Percentiles rank a stretch among this genome's conserved stretches.
Evolutionary conservation across 2,797 vertebrate species (phyloP).

Genomic region (Oreonectes daqikongensis): DNA sequence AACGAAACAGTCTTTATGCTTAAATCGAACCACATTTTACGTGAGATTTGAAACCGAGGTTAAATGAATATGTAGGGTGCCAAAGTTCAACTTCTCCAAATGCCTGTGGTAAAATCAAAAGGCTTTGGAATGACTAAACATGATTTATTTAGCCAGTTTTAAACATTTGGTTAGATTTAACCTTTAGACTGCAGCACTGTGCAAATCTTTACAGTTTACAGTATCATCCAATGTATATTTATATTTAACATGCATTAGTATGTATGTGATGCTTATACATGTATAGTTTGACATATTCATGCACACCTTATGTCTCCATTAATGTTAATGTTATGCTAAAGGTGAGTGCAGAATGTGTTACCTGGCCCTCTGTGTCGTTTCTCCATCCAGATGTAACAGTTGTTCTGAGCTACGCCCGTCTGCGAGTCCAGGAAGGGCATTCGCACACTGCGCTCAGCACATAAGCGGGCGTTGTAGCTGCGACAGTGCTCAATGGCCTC

Average conservation of each 20-base stretch:
- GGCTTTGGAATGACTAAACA: not conserved
- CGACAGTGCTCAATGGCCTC: slow-evolving; percentile 97
- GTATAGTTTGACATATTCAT: not conserved
- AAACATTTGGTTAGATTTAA: slow-evolving; percentile 1
- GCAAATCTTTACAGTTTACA: not conserved
- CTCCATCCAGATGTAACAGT: slow-evolving; percentile 99
- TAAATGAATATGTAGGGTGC: slow-evolving; percentile 14
- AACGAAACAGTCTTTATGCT: slow-evolving; percentile 5
- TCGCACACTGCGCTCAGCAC: slow-evolving; percentile 91
- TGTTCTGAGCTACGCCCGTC: slow-evolving; percentile 97
- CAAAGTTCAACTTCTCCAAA: slow-evolving; percentile 39
- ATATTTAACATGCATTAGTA: not conserved
- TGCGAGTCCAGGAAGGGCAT: slow-evolving; percentile 97
- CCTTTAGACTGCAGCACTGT: not conserved
- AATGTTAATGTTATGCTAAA: not conserved
- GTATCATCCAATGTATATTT: not conserved
- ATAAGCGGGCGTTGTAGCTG: slow-evolving; percentile 93
- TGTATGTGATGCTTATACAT: not conserved
- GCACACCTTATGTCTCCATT: not conserved
- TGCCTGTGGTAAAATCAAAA: slow-evolving; percentile 11
- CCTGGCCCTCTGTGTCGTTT: slow-evolving; percentile 93
- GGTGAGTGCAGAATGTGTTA: slow-evolving; percentile 61
- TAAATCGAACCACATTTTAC: not conserved
- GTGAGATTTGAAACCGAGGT: slow-evolving; percentile 8
- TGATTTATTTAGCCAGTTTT: not conserved